Conservation (phyloP, 1,140 invertebrate genomes). For the Drosophila oshimai region DNA sequence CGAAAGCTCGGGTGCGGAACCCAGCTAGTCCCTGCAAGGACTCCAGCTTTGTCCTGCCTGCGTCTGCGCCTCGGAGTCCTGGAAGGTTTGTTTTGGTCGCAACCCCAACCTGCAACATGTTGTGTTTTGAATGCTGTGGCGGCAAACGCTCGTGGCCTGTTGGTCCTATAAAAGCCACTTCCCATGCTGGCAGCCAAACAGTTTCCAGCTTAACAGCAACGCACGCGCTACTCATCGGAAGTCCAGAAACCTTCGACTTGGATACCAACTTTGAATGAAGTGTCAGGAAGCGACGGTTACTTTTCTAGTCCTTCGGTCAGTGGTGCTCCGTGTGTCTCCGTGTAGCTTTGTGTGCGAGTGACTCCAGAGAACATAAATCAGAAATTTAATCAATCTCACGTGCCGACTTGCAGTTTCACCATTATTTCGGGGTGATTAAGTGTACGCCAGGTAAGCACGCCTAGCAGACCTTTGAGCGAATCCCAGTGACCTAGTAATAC, state of each 20-base stretch:
- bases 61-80: conserved; percentile 30
- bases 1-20: conserved; percentile 51
- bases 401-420: conserved; percentile 47
- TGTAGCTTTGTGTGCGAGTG: conserved; percentile 11
- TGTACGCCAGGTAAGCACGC: conserved; percentile 68
- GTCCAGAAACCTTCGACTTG: neutral
- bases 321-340: conserved; percentile 8
- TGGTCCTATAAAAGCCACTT: conserved; percentile 58
- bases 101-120: conserved; percentile 58
- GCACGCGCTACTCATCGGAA: conserved; percentile 38
- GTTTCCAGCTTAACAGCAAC: conserved; percentile 47
- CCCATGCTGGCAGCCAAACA: conserved; percentile 13
- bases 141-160: conserved; percentile 33
- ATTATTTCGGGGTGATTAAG: conserved; percentile 52
- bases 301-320: neutral
- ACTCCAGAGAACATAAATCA: conserved; percentile 55
- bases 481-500: conserved; percentile 53
- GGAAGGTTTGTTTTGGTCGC: conserved; percentile 64
- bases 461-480: conserved; percentile 17
- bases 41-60: neutral
- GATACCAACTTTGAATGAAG: neutral
- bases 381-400: conserved; percentile 70
- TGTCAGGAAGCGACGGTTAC: conserved; percentile 15
- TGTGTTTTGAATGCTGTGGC: conserved; percentile 73
- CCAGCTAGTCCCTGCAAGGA: conserved; percentile 7